phyloP scores from a whole-genome alignment of 1,140 invertebrate species.

The Artemia franciscana region DNA sequence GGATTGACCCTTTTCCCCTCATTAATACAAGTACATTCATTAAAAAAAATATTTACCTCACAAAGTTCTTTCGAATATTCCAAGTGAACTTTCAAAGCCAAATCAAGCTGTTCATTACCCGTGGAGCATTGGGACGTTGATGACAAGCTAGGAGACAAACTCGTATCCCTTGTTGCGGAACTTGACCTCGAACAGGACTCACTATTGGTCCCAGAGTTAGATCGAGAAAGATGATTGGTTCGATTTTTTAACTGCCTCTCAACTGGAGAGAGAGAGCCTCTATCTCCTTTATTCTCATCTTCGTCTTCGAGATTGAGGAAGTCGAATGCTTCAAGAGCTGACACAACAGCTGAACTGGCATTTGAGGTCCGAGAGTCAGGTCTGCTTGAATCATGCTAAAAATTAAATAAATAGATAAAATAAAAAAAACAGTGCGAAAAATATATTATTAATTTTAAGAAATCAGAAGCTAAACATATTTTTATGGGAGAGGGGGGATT shows the following conservation, averaged over 20 bases:
- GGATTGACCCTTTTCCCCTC: too few relatives aligned
- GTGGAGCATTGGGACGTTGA: constrained; percentile 17
- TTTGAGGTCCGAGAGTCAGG: constrained; percentile 20
- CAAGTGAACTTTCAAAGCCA: constrained; percentile 22
- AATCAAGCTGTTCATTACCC: constrained; percentile 23
- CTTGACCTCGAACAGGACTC: background rate
- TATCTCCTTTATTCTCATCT: constrained; percentile 14
- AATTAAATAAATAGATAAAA: constrained; percentile 2
- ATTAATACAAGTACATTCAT: too few relatives aligned
- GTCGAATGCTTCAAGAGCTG: constrained; percentile 29
- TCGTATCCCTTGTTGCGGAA: constrained; percentile 3
- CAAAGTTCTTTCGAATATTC: constrained; percentile 23
- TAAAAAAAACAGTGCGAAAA: background rate
- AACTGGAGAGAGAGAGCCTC: background rate
- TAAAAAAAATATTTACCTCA: constrained; percentile 18
- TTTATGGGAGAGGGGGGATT: too few relatives aligned
- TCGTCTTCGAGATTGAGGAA: constrained; percentile 26
- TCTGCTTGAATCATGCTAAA: constrained; percentile 12
- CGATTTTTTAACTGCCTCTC: constrained; percentile 1
- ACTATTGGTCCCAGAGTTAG: constrained; percentile 2
- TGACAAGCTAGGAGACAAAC: constrained; percentile 3
- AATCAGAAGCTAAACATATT: too few relatives aligned
- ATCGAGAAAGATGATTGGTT: constrained; percentile 8
- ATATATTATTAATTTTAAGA: constrained; percentile 5
- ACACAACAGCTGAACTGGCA: constrained; percentile 27